Base-by-base conservation (phyloP, 2,888 invertebrate genomes). In the Matsumyia berberina region DNA sequence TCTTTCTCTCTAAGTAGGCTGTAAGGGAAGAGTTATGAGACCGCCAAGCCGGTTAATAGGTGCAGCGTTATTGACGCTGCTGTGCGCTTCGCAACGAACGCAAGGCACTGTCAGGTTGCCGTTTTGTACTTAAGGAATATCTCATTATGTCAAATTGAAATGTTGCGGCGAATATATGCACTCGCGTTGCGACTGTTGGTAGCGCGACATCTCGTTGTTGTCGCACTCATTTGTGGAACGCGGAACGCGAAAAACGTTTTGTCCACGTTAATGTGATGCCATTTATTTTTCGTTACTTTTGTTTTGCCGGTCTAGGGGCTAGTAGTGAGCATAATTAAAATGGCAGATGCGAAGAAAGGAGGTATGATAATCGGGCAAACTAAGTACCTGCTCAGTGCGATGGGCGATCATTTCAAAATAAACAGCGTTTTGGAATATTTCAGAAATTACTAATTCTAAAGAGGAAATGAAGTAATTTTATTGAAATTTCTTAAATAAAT, bases 91-190 rank as follows among this genome's bases (percentile, higher is more conserved):
- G 11, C 70, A 58, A n/a, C 9, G 42, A 39, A 17, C 12, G 29
- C 31, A 24, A 64, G 44, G 31, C 72, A 78, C 78, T 79, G 74
- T 69, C 86, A 83, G 76, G 77, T 73, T 80, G 85, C 81, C 80
- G 80, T 86, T 86, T 86, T 86, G 82, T 80, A 74, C 77, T 73
- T 67, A 70, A 76, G 39, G 46, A 74, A 88, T 90, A 88, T 89
- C 91, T 91, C 90, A 91, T 91, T 91, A 91, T 90, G 90, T 90
- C 90, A 90, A 90, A 91, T 91, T 91, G 90, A 91, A 90, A 90
- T 90, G 91, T 91, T 90, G 89, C 87, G 67, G 88, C 86, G 86
- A 89, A 89, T 88, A 88, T 88, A 89, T 89, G 88, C 87, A 86
- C 76, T 86, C 57, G 74, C 49, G 53, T 64, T 44, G 46, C 15